Conservation (phyloP, 2,888 invertebrate species). For the Latrodectus hesperus region DNA sequence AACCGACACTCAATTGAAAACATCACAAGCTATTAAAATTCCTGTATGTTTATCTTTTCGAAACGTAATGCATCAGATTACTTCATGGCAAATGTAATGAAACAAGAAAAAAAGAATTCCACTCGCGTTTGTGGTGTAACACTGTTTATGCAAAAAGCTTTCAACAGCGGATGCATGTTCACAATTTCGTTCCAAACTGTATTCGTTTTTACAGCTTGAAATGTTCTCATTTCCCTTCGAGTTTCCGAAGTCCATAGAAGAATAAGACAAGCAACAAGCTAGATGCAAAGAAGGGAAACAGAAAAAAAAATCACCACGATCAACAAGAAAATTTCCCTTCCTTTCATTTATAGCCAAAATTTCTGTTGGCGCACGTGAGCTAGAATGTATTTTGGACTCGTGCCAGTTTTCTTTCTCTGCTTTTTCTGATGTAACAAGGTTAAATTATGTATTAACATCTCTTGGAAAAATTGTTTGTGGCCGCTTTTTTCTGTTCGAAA, state of each 20-base stretch:
- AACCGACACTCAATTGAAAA: no score
- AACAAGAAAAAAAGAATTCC: no score
- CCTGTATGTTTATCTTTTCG: no score
- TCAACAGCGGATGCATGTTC: not conserved
- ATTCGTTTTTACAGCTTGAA: not conserved
- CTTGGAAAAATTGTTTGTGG: not conserved
- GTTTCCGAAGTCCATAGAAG: no score
- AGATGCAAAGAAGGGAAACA: not conserved
- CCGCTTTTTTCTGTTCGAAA: not conserved
- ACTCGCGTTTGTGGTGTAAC: no score
- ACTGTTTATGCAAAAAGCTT: not conserved
- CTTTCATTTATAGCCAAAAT: not conserved
- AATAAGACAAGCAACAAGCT: slow-evolving; percentile 7
- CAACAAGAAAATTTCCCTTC: not conserved
- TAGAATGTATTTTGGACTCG: slow-evolving; percentile 25
- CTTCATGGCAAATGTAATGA: not conserved
- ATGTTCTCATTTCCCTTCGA: no score
- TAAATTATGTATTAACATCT: slow-evolving; percentile 54
- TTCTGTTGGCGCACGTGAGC: not conserved
- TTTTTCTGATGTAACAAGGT: slow-evolving; percentile 48
- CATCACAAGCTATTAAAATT: no score
- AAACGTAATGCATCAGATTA: no score
- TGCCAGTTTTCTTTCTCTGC: slow-evolving; percentile 22
- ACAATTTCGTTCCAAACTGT: slow-evolving; percentile 6
- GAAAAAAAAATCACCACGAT: no score